These are phyloP conservation scores for Pseudomyrmex concolor DNA, from an alignment of 1,140 invertebrate genomes.

Conservation along the genomic window DNA sequence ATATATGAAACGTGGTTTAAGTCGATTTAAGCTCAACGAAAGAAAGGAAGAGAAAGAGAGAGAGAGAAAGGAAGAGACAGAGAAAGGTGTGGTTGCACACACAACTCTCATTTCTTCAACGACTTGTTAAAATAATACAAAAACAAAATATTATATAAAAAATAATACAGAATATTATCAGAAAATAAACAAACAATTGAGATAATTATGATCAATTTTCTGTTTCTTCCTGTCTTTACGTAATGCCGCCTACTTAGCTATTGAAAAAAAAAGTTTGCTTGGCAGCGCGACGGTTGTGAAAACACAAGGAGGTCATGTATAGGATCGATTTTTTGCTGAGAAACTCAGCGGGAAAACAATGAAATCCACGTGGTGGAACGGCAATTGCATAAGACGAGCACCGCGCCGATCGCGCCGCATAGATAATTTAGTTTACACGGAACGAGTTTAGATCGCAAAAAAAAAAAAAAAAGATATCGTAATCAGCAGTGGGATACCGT, in stretches of 20 bases:
- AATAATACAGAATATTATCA: not conserved
- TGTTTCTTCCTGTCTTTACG: not conserved
- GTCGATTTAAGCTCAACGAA: conserved; percentile 17
- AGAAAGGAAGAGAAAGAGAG: too few relatives aligned
- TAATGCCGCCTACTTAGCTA: not conserved
- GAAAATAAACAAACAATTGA: not conserved
- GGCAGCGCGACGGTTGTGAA: conserved; percentile 3
- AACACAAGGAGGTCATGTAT: conserved; percentile 23
- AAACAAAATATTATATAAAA: too few relatives aligned
- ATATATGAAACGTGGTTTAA: conserved; percentile 5
- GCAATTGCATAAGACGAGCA: conserved; percentile 55
- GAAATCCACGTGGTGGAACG: conserved; percentile 34
- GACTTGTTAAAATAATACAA: too few relatives aligned
- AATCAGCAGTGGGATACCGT: conserved; percentile 49
- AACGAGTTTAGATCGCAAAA: conserved; percentile 36
- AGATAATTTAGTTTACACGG: conserved; percentile 64
- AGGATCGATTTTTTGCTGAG: not conserved
- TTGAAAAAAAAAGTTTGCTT: not conserved
- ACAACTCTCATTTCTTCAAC: too few relatives aligned
- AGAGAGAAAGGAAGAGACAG: too few relatives aligned
- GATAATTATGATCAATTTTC: too few relatives aligned
- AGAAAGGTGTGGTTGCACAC: too few relatives aligned
- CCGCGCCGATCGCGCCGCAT: conserved; percentile 47
- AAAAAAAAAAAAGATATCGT: conserved; percentile 19
- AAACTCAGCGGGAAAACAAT: conserved; percentile 45